Evolutionary conservation across 2,797 vertebrate genomes (phyloP), one percentile per base, ranked within the genome.

Genomic region (Lacerta agilis): DNA sequence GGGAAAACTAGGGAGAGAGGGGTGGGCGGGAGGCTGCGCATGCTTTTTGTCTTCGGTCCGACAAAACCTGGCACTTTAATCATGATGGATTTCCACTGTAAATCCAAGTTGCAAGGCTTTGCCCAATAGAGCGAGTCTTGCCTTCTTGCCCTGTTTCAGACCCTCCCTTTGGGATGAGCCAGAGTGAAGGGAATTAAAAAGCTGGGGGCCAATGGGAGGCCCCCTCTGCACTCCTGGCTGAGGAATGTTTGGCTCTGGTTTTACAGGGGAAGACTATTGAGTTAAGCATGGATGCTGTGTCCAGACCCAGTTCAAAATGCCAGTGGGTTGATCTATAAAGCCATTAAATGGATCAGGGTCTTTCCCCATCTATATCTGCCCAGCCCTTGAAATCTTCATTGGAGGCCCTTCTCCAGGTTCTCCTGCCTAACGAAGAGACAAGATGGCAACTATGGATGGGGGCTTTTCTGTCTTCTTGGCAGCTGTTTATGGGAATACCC

Each of bases 111-210:
- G 75, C 11, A 3, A 45, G n/a, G 38, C 61, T 55, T 27, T 86
- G 64, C 85, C 75, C 41, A 13, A 11, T 49, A 18, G 64, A 38
- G 43, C 27, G 64, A 55, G 33, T 17, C 2, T 45, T 71, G n/a
- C 27, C 41, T 33, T 33, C 41, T 66, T 45, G 75, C 76, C 77
- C 43, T 79, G 3, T 20, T 36, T 25, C 8, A 79, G 77, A 64
- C n/a, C 67, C 61, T 86, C 85, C 85, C 85, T 79, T 38, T 49
- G 85, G 77, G 85, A 79, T 71, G 85, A 79, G 78, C 43, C n/a
- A 18, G 85, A 86, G 66, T 79, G 85, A 86, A 55, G 76, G 76
- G 41, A 79, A 49, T 49, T 86, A 79, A 80, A 29, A 29, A 5
- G 23, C n/a, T 2, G 64, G n/a, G 61, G 85, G 43, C 43, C 13